Base-by-base conservation (phyloP, 2,888 invertebrate species). In the Noctua janthe region DNA sequence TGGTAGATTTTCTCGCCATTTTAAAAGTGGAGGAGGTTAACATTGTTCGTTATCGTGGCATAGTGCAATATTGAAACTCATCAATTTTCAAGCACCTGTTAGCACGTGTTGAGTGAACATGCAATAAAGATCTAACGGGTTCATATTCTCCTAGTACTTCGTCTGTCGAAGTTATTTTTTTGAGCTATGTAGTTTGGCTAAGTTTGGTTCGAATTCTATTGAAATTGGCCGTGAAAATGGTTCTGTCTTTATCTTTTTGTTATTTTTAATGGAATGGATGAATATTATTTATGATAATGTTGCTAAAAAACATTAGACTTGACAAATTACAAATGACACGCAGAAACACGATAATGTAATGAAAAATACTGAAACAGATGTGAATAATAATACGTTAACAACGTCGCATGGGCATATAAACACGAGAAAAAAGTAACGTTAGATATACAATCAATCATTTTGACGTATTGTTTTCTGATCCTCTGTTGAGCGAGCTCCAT, bases 371-470 rank as follows among this genome's bases (percentile, higher is more conserved):
- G 70, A 66, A 76, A 74, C 43, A 51, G 20, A 71, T n/a, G 47
- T 43, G 35, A 72, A 83, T 51, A 83, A 83, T 43, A 47, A 64
- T 70, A 81, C 64, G 59, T 79, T 76, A 83, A 74, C 74, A 72
- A 66, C 43, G 69, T 78, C 81, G 39, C 73, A 67, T 29, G 56
- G 69, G 43, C 20, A 83, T 10, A 83, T 74, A 59, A 43, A 69
- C 72, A 54, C 39, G 54, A 59, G 49, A 72, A 80, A 84, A 87
- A 80, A 76, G 71, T 47, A 64, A 66, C 59, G 69, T 88, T 79
- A 84, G 74, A 81, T 49, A 88, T 20, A 78, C 59, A 71, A 88
- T 88, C 88, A 86, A 86, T 88, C 88, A 88, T 70, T 79, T 81
- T 88, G 87, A 88, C 73, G 73, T 74, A 86, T 81, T 81, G 82